A percentile compares a stretch with the other conserved stretches of the same genome.
Evolutionary conservation across 2,888 invertebrate species (phyloP).

Genomic region (Oscheius sp.): DNA sequence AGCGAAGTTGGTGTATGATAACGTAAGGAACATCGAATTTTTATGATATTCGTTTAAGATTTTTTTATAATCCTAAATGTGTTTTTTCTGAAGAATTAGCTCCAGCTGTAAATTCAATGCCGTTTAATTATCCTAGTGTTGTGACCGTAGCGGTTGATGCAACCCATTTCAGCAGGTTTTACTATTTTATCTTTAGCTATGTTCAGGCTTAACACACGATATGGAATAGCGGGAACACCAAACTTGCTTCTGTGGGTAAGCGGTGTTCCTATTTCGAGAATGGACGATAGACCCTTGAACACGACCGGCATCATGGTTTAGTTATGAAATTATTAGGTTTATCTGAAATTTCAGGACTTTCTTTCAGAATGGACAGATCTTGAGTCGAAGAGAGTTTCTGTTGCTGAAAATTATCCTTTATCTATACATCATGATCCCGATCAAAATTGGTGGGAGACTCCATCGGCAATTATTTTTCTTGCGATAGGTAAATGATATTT

Average conservation of each 20-base stretch:
- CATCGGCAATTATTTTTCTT: neutral
- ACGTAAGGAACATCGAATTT: neutral
- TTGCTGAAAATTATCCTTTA: slow-evolving; percentile 1
- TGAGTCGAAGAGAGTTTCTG: neutral
- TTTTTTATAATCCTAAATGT: slow-evolving; percentile 89
- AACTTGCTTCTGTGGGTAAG: slow-evolving; percentile 89
- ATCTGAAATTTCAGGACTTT: slow-evolving; percentile 9
- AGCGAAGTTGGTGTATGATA: slow-evolving; percentile 19
- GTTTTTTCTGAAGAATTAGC: slow-evolving; percentile 90
- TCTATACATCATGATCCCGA: neutral
- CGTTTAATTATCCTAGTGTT: slow-evolving; percentile 86
- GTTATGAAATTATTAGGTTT: no score
- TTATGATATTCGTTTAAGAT: slow-evolving; percentile 24
- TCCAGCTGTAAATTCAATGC: slow-evolving; percentile 89
- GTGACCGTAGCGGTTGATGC: slow-evolving; percentile 88
- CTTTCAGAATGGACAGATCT: slow-evolving; percentile 28
- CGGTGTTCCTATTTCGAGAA: slow-evolving; percentile 86
- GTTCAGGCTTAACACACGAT: slow-evolving; percentile 83
- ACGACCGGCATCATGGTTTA: slow-evolving; percentile 4
- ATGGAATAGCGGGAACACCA: slow-evolving; percentile 90
- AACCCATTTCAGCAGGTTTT: slow-evolving; percentile 81
- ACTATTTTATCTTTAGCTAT: neutral
- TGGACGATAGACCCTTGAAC: slow-evolving; percentile 76
- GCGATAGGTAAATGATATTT: neutral
- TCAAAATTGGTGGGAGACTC: slow-evolving; percentile 1